These are phyloP conservation scores for Natator depressus DNA, from an alignment of 2,113 vertebrate species.

Conservation along the genomic window DNA sequence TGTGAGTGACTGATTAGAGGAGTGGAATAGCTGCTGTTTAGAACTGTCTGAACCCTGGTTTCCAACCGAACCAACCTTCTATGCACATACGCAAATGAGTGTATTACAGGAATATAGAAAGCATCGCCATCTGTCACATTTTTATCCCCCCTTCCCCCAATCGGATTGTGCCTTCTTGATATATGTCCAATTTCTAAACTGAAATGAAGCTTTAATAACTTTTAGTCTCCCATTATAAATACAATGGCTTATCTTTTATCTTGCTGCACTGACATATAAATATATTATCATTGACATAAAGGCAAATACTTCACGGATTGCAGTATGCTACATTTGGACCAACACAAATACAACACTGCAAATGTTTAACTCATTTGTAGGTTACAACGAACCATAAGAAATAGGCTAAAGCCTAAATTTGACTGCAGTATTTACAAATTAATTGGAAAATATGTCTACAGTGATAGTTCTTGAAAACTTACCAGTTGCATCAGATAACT, in stretches of 20 bases:
- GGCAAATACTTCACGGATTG: background rate
- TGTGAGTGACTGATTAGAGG: constrained; percentile 61
- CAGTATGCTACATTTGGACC: background rate
- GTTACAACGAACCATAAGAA: background rate
- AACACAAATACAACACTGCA: background rate
- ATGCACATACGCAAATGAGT: background rate
- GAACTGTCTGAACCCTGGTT: background rate
- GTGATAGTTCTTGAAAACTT: background rate
- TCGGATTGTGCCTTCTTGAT: background rate
- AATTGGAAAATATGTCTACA: background rate
- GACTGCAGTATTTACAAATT: background rate
- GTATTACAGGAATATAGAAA: background rate
- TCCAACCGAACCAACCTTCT: background rate
- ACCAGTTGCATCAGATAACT: background rate
- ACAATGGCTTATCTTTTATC: constrained; percentile 56
- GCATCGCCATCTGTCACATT: background rate
- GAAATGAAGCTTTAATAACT: constrained; percentile 59
- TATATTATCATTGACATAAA: constrained; percentile 56
- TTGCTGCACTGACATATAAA: constrained; percentile 64
- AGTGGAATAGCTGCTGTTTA: background rate
- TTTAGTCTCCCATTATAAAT: constrained; percentile 19
- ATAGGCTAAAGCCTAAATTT: background rate
- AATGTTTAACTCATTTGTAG: background rate
- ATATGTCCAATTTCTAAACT: constrained; percentile 12
- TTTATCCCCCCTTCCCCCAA: background rate